phyloP scores from a whole-genome alignment of 1,140 invertebrate genomes.

The Hyposmocoma kahamanoa region DNA sequence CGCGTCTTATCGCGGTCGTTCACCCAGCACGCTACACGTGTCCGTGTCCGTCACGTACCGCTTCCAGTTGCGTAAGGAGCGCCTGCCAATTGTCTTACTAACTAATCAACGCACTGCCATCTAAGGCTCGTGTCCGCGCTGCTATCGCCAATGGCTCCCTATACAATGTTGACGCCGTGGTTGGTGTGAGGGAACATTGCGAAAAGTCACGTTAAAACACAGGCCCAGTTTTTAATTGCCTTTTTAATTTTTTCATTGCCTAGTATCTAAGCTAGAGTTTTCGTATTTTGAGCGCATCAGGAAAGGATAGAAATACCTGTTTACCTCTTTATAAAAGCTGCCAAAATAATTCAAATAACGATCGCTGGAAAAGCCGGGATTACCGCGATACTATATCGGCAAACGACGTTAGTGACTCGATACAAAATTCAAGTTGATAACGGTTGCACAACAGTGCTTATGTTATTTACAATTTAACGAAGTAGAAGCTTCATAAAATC shows the following conservation, averaged over 20 bases:
- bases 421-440: slow-evolving; percentile 19
- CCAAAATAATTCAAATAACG: neutral
- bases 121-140: no score
- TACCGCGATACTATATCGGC: slow-evolving; percentile 8
- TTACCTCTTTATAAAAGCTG: neutral
- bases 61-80: neutral
- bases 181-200: no score
- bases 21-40: slow-evolving; percentile 45
- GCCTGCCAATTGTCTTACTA: no score
- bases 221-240: no score
- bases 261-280: no score
- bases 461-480: slow-evolving; percentile 52
- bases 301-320: neutral
- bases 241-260: no score
- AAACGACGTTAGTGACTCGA: slow-evolving; percentile 3
- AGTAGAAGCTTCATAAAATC: slow-evolving; percentile 30
- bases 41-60: slow-evolving; percentile 9
- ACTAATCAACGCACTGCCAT: no score
- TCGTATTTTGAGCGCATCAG: no score
- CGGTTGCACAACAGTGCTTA: slow-evolving; percentile 22
- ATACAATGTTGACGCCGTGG: no score
- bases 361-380: slow-evolving; percentile 2
- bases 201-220: no score
- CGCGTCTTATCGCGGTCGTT: slow-evolving; percentile 61
- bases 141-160: no score